These are phyloP conservation scores for Dermatophagoides farinae DNA, from an alignment of 1,140 invertebrate species.

Conservation along the genomic window DNA sequence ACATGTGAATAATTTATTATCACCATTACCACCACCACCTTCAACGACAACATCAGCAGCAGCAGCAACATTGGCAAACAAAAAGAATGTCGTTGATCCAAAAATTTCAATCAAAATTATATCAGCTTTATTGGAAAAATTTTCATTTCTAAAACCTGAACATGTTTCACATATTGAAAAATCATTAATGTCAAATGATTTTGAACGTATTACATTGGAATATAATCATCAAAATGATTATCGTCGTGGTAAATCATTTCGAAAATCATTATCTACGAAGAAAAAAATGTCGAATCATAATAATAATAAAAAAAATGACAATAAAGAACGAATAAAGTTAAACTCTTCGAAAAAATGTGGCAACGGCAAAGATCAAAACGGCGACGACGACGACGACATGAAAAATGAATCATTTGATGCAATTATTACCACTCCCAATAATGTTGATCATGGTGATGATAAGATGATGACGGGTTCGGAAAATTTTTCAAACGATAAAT, in stretches of 20 bases:
- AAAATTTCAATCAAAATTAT: slow-evolving; percentile 56
- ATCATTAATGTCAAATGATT: neutral
- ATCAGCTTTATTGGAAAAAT: slow-evolving; percentile 62
- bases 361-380: neutral
- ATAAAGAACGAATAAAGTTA: neutral
- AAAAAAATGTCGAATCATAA: neutral
- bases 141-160: slow-evolving; percentile 64
- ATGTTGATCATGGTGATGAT: no score
- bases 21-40: no score
- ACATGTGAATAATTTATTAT: slow-evolving; percentile 51
- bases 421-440: no score
- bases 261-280: no score
- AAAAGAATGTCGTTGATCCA: slow-evolving; percentile 40
- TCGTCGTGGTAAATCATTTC: no score
- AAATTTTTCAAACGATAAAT: neutral
- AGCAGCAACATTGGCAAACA: no score
- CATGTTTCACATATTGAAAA: slow-evolving; percentile 19
- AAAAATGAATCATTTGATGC: no score
- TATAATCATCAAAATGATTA: neutral
- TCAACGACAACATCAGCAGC: no score
- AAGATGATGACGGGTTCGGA: neutral
- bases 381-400: neutral
- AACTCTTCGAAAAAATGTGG: no score
- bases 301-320: neutral
- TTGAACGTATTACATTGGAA: slow-evolving; percentile 4